Evolutionary conservation across 2,113 vertebrate genomes (phyloP), one percentile per base, ranked within the genome.

Genomic region (Cheilinus undulatus): DNA sequence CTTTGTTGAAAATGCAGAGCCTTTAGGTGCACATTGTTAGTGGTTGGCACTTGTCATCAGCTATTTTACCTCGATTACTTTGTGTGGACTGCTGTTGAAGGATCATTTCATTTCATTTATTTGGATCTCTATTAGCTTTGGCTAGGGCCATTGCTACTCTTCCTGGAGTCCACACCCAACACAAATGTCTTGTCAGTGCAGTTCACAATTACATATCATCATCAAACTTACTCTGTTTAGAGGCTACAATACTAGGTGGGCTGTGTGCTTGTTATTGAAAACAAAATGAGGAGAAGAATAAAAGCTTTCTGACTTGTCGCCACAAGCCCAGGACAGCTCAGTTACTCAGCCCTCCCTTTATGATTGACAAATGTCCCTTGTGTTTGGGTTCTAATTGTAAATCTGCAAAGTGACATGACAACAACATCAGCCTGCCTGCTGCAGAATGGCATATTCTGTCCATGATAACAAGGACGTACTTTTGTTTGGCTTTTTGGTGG

Each of bases 401-500:
- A 66, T 68, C 86, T 80, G 80, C 83, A 88, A 66, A 89, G 68
- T 87, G n/a, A 82, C 78, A 92, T 90, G 88, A 89, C 86, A 90
- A 84, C 84, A 76, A 61, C 84, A 80, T 82, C 81, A 81, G 86
- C 71, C 73, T 80, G 82, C 69, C 82, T 63, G 49, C 53, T 61
- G 64, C 69, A 91, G 86, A 91, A 92, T 84, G 80, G 82, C 73
- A 86, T 85, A 88, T 85, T 91, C 80, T 88, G 84, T 91, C 78
- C 67, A 73, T 65, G 80, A 82, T 84, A 87, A 92, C 90, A 92
- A 93, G 82, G 81, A 78, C 84, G 49, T 56, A 91, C 85, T 90
- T 91, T 86, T 93, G 89, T 93, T 89, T 80, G 81, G 81, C 73
- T 88, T 93, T 93, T 93, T 90, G 89, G 92, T 90, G 87, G 85